phyloP scores from a whole-genome alignment of 2,113 vertebrate species.

The Anthoscopus minutus region DNA sequence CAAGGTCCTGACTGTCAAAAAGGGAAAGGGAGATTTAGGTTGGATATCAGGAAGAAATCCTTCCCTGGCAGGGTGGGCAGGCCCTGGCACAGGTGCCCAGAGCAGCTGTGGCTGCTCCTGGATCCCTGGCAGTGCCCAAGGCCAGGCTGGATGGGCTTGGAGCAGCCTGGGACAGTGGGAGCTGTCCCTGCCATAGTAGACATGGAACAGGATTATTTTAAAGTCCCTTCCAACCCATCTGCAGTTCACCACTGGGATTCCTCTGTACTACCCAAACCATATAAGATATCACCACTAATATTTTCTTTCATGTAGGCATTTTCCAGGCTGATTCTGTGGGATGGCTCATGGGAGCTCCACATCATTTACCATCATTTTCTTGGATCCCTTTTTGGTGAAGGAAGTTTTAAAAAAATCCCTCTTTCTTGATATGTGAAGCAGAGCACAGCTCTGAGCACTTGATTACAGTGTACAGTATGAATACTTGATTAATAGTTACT shows the following conservation, averaged over 20 bases:
- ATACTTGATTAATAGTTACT: not conserved
- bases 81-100: not conserved
- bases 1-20: not conserved
- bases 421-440: not conserved
- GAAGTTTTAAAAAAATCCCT: not conserved
- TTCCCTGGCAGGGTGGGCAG: accelerated
- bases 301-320: not conserved
- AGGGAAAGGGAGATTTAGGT: not conserved
- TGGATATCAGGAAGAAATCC: not conserved
- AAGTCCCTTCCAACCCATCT: not conserved
- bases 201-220: not conserved
- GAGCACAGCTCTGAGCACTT: not conserved
- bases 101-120: not conserved
- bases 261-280: not conserved
- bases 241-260: not conserved
- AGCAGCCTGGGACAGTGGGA: accelerated
- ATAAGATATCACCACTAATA: not conserved
- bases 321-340: not conserved
- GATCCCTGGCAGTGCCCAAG: not conserved
- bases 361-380: not conserved
- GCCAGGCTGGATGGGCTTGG: no score
- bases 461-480: not conserved
- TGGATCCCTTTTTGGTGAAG: not conserved
- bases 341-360: not conserved
- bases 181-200: not conserved